A percentile compares a stretch with the other conserved stretches of the same genome.
Evolutionary conservation across 2,113 vertebrate species (phyloP).

Genomic region (Epinephelus cyanopodus): DNA sequence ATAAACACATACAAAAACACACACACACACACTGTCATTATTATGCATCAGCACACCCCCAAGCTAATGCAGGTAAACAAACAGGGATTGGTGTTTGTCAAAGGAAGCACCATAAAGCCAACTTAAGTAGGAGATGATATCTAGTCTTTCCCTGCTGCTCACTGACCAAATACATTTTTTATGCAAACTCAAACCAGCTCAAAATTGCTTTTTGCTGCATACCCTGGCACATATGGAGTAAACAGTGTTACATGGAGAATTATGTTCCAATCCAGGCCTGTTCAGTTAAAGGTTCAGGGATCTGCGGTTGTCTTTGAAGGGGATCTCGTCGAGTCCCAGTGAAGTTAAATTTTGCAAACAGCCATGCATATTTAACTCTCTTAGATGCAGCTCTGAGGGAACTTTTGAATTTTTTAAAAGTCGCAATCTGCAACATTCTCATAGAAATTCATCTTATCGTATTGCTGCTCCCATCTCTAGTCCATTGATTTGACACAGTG

Average conservation of each 20-base stretch:
- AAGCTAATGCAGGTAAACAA: constrained; percentile 65
- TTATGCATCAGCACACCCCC: constrained; percentile 64
- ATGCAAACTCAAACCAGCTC: constrained; percentile 36
- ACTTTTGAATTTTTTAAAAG: constrained; percentile 41
- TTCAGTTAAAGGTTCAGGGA: not conserved
- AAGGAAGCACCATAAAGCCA: constrained; percentile 61
- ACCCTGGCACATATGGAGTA: constrained; percentile 40
- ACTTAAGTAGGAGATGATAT: constrained; percentile 59
- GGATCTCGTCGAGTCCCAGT: not conserved
- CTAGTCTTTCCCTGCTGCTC: constrained; percentile 44
- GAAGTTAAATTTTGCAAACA: constrained; percentile 49
- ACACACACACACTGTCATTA: constrained; percentile 51
- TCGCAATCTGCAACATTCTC: constrained; percentile 41
- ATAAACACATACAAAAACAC: constrained; percentile 3
- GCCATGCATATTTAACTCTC: constrained; percentile 57
- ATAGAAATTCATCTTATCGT: constrained; percentile 20
- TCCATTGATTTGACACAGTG: constrained; percentile 19
- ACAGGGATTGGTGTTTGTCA: constrained; percentile 61
- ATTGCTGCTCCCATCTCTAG: constrained; percentile 9
- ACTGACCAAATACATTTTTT: constrained; percentile 50
- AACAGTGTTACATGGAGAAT: constrained; percentile 27
- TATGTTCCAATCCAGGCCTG: constrained; percentile 17
- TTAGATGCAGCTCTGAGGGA: constrained; percentile 34
- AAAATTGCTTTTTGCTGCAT: constrained; percentile 20
- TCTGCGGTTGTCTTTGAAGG: constrained; percentile 25